Evolutionary conservation across 2,113 vertebrate genomes (phyloP), one percentile per base, ranked within the genome.

Genomic region (Channa maculata): DNA sequence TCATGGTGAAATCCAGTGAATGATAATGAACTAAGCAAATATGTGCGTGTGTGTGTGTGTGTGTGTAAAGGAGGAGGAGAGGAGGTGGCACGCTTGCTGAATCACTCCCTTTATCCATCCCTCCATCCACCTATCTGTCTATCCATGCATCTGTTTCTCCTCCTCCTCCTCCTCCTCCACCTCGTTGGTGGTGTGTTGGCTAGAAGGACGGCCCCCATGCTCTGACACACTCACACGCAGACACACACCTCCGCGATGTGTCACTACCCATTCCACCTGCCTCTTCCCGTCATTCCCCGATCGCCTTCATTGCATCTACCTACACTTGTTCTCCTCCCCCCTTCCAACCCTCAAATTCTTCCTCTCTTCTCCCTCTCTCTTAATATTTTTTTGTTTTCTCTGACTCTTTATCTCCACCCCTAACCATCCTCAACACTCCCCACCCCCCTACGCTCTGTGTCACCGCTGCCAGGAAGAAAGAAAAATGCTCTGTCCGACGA

Each of bases 1-100:
- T 90, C 88, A 86, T 77, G 82, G 86, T 63, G 65, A 90, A 87
- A 93, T 88, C 86, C 88, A 87, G 88, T 91, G 94, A 93, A 93
- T 94, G 86, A 91, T 88, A 94, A 94, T 93, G 89, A 94, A 91
- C 80, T 83, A 55, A 75, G 83, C 43, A 45, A 61, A 2, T 65
- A 65, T 71, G 61, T 79, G 82, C 76, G 74, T 64, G 78, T 74
- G 65, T 69, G 62, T 52, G 71, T 36, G 71, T 49, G 71, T 60
- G 66, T 13, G 55, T 67, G 76, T 38, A 50, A 41, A 48, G 55
- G 39, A n/a, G 50, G 44, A 63, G 39, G 33, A 60, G 77, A 83
- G 57, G 84, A 79, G 79, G 79, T 38, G 83, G 82, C 52, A 14
- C 13, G 78, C 52, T 62, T 77, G 75, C 82, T 88, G 86, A 90